Base-by-base conservation (phyloP, 2,113 vertebrate species). In the Progne subis region DNA sequence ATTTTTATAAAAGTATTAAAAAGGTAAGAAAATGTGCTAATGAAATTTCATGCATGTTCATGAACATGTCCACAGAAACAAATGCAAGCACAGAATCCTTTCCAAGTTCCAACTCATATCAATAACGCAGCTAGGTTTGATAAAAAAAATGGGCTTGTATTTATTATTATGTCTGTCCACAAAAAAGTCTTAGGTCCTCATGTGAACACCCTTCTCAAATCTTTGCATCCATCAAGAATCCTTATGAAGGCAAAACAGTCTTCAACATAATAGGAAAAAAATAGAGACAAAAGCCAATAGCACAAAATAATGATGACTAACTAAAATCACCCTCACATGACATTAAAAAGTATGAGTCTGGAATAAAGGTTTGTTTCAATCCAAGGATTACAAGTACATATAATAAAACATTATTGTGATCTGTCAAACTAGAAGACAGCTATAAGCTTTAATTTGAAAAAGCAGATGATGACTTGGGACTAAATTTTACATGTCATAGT, bases 381-480 rank as follows among this genome's bases (percentile, higher is more conserved):
- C 65, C 65, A 94, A 95, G 55, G 26, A 92, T 90, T 93, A 88
- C 63, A 89, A 47, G 49, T 82, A 91, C 39, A 43, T 76, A 63
- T 20, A 86, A 56, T 55, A 56, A 91, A 93, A 82, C 23, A 74
- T 93, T 90, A 92, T 41, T 77, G 47, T 47, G 37, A 78, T 64
- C 47, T 88, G 56, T 44, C 88, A 82, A 69, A 63, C 56, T 85
- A 82, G 60, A 88, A 91, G 86, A 81, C 34, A 92, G 72, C 9
- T 37, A 93, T 80, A 94, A 92, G 75, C 46, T 96, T 84, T 77
- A 91, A 53, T 80, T 56, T 86, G 76, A 92, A 83, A 82, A 46
- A 88, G 55, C 43, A 79, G 87, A 86, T 70, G 64, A 87, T 83
- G 92, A 90, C 43, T 72, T 25, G 11, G 32, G 63, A 65, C 70